Percentiles rank a stretch among this genome's conserved stretches.
Conservation (phyloP, 2,888 invertebrate species). For the Tholera decimalis region DNA sequence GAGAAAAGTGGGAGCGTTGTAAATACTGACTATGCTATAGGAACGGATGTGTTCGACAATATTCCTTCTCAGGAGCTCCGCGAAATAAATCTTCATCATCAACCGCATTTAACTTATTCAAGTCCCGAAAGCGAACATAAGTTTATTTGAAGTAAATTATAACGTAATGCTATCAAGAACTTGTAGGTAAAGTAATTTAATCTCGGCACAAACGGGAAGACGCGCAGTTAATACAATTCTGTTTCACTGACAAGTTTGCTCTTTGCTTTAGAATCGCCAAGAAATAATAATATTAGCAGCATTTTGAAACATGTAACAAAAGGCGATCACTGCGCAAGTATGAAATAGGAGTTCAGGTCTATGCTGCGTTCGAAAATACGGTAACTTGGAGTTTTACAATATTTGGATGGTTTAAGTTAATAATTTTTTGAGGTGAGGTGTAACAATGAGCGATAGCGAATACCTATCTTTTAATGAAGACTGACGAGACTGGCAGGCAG, state of each 20-base stretch:
- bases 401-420: no score
- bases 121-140: slow-evolving; percentile 34
- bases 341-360: slow-evolving; percentile 6
- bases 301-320: slow-evolving; percentile 37
- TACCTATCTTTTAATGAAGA: no score
- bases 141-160: slow-evolving; percentile 45
- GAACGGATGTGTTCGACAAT: no score
- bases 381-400: neutral
- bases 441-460: no score
- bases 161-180: slow-evolving; percentile 45
- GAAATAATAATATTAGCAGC: slow-evolving; percentile 53
- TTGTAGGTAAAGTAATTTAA: slow-evolving; percentile 50
- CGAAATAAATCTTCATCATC: neutral
- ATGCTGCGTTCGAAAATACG: neutral
- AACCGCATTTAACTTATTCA: slow-evolving; percentile 22
- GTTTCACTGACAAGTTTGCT: slow-evolving; percentile 47
- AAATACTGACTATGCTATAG: no score
- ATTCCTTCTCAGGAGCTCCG: neutral
- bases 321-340: neutral
- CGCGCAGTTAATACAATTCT: slow-evolving; percentile 58
- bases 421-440: no score
- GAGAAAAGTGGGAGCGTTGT: no score
- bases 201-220: slow-evolving; percentile 43
- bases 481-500: no score
- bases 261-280: slow-evolving; percentile 53